phyloP scores from a whole-genome alignment of 2,797 vertebrate species.

The Dendrocincla fuliginosa region DNA sequence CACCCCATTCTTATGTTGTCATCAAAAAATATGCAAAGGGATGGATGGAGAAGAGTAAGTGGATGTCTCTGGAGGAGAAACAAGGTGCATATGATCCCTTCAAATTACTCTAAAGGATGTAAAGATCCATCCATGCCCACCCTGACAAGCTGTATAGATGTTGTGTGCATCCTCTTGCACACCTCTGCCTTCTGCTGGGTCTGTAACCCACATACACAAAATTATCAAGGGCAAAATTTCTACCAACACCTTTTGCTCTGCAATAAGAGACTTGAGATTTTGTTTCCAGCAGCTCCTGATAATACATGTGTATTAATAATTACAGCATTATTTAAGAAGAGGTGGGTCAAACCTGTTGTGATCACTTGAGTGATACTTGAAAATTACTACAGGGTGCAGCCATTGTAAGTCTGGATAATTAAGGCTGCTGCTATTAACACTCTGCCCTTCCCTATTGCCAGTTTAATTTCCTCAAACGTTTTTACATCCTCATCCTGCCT shows the following conservation, averaged over 20 bases:
- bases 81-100: not conserved
- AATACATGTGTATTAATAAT: conserved; percentile 6
- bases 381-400: conserved; percentile 46
- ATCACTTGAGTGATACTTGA: conserved; percentile 57
- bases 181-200: not conserved
- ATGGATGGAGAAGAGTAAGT: not conserved
- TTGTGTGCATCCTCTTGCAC: not conserved
- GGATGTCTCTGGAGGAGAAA: not conserved
- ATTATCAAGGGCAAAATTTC: not conserved
- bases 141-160: rapidly evolving
- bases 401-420: conserved; percentile 69
- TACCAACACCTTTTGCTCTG: not conserved
- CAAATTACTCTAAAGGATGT: not conserved
- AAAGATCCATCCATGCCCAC: not conserved
- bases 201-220: rapidly evolving
- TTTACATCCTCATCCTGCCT: conserved; percentile 56
- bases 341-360: conserved; percentile 64
- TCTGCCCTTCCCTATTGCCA: conserved; percentile 52
- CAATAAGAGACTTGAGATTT: not conserved
- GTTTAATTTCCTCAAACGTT: conserved; percentile 66
- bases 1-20: rapidly evolving
- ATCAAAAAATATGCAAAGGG: not conserved
- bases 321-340: conserved; percentile 35
- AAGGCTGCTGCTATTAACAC: conserved; percentile 61
- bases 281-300: conserved; percentile 21